phyloP scores from a whole-genome alignment of 2,888 invertebrate species.

The Nephrotoma guestfalica region DNA sequence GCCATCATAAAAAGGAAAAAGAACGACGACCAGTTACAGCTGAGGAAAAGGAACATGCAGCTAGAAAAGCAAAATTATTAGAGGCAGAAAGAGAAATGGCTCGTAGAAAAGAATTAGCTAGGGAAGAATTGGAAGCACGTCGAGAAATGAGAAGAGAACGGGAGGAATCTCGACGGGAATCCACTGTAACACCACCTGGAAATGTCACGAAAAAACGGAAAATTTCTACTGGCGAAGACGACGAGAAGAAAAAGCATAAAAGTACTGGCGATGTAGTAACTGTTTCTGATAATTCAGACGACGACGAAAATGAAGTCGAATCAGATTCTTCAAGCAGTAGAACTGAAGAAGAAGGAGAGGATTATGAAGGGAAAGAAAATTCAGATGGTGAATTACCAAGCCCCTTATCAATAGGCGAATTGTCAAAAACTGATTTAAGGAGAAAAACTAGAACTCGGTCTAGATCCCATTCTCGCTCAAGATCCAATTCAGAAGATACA shows the following conservation, averaged over 20 bases:
- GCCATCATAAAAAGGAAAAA: constrained; percentile 13
- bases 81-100: constrained; percentile 65
- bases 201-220: constrained; percentile 19
- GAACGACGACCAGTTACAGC: constrained; percentile 15
- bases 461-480: constrained; percentile 15
- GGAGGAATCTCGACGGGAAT: constrained; percentile 31
- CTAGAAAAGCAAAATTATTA: constrained; percentile 50
- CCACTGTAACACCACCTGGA: constrained; percentile 25
- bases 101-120: constrained; percentile 58
- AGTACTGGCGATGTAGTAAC: constrained; percentile 26
- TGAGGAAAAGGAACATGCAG: constrained; percentile 36
- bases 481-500: constrained; percentile 13
- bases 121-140: constrained; percentile 58
- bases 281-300: constrained; percentile 32
- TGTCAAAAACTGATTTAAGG: constrained; percentile 26
- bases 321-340: constrained; percentile 36
- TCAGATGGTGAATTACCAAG: constrained; percentile 34
- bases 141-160: constrained; percentile 42
- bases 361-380: constrained; percentile 19
- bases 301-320: constrained; percentile 32
- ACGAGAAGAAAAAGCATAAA: constrained; percentile 13
- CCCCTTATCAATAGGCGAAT: constrained; percentile 37
- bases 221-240: constrained; percentile 18
- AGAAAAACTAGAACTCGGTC: constrained; percentile 9
- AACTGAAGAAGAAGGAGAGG: constrained; percentile 23